Base-by-base conservation (phyloP, 2,888 invertebrate genomes). In the Camptogramma bilineatum region DNA sequence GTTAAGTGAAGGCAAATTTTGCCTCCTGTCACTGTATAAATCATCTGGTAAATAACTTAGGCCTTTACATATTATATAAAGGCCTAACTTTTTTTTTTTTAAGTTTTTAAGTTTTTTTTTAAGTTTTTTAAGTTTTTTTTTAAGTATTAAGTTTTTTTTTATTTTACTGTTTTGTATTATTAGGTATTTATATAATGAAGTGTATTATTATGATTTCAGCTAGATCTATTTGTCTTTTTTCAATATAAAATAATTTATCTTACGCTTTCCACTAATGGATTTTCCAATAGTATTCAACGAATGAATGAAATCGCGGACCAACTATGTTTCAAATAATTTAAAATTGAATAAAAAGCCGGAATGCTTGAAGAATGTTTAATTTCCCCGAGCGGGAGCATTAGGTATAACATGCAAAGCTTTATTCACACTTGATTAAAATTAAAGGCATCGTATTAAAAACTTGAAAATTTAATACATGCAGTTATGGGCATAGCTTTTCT, bases 291-390 rank as follows among this genome's bases (percentile, higher is more conserved):
- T 0, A 5, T 44, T 16, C 44, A 44, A 16, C 16, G 44, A 44
- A 17, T 39, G 34, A 44, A 44, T 44, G 17, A 16, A 44, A 44
- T 17, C 44, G 44, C 44, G 44, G 39, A 44, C 44, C 4, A 18
- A 48, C 74, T 70, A 79, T 73, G 78, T 75, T 80, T 75, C 75
- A 74, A 80, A 81, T 82, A 76, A 79, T 82, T 81, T 80, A 70
- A 75, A 75, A 80, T 76, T 72, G 67, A 75, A 79, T 74, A 75
- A 69, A 75, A 68, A 73, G 71, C 73, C 51, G 71, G 73, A 68
- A 81, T 79, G 72, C 73, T 68, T 57, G 68, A 64, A 61, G 83
- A 81, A 83, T 81, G 81, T 84, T 80, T 81, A 80, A 80, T 82
- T 81, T 77, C 70, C 72, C 70, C 72, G 64, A 53, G 61, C 58